Evolutionary conservation across 2,113 vertebrate genomes (phyloP).

Genomic region (Tenebrosternarchus preto): DNA sequence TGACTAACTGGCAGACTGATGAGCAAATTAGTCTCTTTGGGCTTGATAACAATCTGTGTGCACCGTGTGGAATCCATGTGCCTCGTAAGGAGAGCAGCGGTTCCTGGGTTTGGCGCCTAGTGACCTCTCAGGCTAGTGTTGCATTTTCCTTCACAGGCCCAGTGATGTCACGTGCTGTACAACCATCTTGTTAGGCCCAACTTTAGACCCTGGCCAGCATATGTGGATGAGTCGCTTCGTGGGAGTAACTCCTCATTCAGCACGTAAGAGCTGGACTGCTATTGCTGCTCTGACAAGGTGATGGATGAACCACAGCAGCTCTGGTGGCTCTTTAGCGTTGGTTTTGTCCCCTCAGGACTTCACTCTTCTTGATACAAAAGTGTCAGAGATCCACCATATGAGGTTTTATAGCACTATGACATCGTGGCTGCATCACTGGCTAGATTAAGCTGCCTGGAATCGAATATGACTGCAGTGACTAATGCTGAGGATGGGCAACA

Average conservation of each 20-base stretch:
- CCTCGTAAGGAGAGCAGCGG: not conserved
- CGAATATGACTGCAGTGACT: slow-evolving; percentile 37
- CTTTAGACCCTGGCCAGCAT: slow-evolving; percentile 50
- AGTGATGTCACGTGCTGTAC: slow-evolving; percentile 57
- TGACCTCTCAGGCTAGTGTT: slow-evolving; percentile 44
- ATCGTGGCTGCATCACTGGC: slow-evolving; percentile 25
- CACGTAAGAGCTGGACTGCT: slow-evolving; percentile 31
- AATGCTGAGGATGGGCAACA: slow-evolving; percentile 24
- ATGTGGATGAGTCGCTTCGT: slow-evolving; percentile 26
- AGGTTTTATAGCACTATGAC: not conserved
- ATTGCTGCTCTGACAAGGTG: slow-evolving; percentile 47
- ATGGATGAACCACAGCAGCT: slow-evolving; percentile 42
- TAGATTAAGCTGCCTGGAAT: slow-evolving; percentile 32
- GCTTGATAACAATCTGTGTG: not conserved
- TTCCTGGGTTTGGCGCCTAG: slow-evolving; percentile 46
- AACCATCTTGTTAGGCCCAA: slow-evolving; percentile 33
- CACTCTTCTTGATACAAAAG: slow-evolving; percentile 6
- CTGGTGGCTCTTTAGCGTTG: not conserved
- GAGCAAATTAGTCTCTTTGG: slow-evolving; percentile 49
- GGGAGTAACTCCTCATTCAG: slow-evolving; percentile 35
- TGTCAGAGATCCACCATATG: not conserved
- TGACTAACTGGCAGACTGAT: slow-evolving; percentile 71
- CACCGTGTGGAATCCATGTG: not conserved
- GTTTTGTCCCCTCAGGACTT: slow-evolving; percentile 32
- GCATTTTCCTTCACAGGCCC: slow-evolving; percentile 16